Evolutionary conservation across 2,888 invertebrate species (phyloP).

Genomic region (Metellina segmentata): DNA sequence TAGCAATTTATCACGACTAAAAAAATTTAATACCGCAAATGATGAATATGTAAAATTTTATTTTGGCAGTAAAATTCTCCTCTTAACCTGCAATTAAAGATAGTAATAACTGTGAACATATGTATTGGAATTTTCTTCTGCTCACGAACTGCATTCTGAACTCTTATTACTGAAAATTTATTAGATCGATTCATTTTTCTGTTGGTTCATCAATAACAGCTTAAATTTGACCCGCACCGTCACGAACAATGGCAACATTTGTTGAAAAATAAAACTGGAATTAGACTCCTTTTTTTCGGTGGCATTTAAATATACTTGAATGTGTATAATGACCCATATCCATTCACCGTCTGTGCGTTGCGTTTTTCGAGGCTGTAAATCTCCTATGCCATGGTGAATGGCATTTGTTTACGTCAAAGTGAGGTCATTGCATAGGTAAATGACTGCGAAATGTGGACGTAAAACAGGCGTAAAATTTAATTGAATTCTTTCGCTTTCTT

Average conservation of each 20-base stretch:
- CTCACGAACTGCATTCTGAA: not conserved
- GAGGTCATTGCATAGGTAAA: too few relatives aligned
- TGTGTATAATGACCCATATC: not conserved
- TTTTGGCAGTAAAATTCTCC: not conserved
- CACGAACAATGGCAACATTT: constrained; percentile 53
- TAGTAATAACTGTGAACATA: not conserved
- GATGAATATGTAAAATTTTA: not conserved
- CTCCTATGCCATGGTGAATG: too few relatives aligned
- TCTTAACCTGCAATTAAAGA: not conserved
- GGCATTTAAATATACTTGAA: not conserved
- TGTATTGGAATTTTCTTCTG: not conserved
- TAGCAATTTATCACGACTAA: not conserved
- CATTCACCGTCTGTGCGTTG: too few relatives aligned
- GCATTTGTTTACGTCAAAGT: too few relatives aligned
- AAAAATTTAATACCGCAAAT: not conserved
- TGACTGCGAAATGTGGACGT: too few relatives aligned
- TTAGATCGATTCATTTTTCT: constrained; percentile 8
- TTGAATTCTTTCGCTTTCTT: too few relatives aligned
- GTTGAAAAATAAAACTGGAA: constrained; percentile 8
- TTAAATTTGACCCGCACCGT: constrained; percentile 17
- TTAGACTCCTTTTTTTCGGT: not conserved
- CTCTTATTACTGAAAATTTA: constrained; percentile 37
- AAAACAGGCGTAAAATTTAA: too few relatives aligned
- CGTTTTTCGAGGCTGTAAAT: too few relatives aligned
- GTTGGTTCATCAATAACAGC: not conserved